Evolutionary conservation across 1,140 invertebrate genomes (phyloP).

Genomic region (Drosophila takahashii): DNA sequence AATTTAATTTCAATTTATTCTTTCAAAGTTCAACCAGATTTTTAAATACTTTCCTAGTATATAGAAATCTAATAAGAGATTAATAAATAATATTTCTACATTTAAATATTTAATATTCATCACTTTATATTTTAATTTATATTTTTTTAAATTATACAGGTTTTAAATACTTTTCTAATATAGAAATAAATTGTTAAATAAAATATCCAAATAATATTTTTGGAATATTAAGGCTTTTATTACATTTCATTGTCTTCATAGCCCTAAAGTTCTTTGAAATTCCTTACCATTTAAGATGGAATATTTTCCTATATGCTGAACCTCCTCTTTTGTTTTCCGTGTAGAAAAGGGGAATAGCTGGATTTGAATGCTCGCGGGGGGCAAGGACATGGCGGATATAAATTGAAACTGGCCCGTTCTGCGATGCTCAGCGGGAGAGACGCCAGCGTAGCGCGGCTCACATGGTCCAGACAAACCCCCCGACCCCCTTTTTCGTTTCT

Average conservation of each 20-base stretch:
- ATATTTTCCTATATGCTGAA: not conserved
- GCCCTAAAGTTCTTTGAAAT: not conserved
- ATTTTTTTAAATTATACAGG: too few species aligned
- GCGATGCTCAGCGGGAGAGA: slow-evolving; percentile 54
- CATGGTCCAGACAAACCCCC: slow-evolving; percentile 34
- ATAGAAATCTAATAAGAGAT: too few species aligned
- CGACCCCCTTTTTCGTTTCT: not conserved
- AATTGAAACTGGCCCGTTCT: slow-evolving; percentile 55
- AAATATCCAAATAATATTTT: too few species aligned
- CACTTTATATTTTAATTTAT: too few species aligned
- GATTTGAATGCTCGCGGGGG: slow-evolving; percentile 50
- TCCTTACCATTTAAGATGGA: too few species aligned
- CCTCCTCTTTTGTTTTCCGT: slow-evolving; percentile 2
- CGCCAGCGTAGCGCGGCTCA: slow-evolving; percentile 36
- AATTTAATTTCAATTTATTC: not conserved
- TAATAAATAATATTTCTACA: too few species aligned
- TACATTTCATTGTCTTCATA: not conserved
- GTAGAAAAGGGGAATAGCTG: slow-evolving; percentile 9
- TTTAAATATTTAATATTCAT: too few species aligned
- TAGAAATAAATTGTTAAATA: too few species aligned
- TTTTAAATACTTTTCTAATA: too few species aligned
- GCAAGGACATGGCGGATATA: slow-evolving; percentile 53
- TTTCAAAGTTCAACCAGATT: too few species aligned
- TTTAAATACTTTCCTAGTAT: too few species aligned
- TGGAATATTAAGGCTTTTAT: too few species aligned